Conservation (phyloP, 1,140 invertebrate genomes). For the Neelides sp. region DNA sequence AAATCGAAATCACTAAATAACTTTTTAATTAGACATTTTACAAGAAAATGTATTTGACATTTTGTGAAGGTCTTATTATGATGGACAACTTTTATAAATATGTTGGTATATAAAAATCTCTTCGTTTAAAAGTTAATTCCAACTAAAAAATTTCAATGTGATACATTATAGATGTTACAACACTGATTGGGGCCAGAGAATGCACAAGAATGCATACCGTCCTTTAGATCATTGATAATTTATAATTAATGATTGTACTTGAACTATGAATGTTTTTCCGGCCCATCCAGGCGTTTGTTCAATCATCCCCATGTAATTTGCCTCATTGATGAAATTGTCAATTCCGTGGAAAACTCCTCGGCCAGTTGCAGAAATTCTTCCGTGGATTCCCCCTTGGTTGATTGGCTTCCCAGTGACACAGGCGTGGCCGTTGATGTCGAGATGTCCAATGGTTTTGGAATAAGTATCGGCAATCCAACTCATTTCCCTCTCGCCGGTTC, state of each 20-base stretch:
- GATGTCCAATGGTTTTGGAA: slow-evolving; percentile 82
- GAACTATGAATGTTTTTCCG: slow-evolving; percentile 94
- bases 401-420: slow-evolving; percentile 99
- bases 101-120: no score
- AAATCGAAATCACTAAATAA: no score
- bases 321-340: slow-evolving; percentile 95
- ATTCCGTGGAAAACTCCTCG: slow-evolving; percentile 95
- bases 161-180: no score
- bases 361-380: slow-evolving; percentile 91
- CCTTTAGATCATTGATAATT: neutral
- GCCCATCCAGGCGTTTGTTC: slow-evolving; percentile 89
- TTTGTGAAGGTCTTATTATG: no score
- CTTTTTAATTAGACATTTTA: no score
- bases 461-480: slow-evolving; percentile 99
- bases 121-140: no score
- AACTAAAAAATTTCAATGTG: no score
- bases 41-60: no score
- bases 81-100: no score
- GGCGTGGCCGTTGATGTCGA: slow-evolving; percentile 94
- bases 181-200: no score
- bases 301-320: slow-evolving; percentile 92
- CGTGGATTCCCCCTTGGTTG: slow-evolving; percentile 66
- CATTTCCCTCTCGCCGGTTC: slow-evolving; percentile 97
- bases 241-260: slow-evolving; percentile 40
- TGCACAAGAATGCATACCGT: no score